Evolutionary conservation across 2,888 invertebrate species (phyloP), one percentile per base, ranked within the genome.

Genomic region (Leuctra nigra): DNA sequence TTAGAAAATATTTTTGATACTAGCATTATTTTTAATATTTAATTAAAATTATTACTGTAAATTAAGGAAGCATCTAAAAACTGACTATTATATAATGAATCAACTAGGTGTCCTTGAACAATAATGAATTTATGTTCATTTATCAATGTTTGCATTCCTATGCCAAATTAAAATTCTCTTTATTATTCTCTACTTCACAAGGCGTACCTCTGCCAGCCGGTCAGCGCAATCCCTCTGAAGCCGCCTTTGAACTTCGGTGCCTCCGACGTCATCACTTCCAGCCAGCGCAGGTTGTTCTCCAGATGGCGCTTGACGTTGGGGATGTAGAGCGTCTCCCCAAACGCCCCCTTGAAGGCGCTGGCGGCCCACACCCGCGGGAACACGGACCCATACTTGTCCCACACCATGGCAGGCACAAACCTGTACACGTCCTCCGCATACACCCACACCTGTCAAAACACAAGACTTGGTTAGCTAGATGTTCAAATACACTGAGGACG

Each of bases 341-440:
- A 85, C 3, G 86, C 86, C 1, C 85, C 87, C 69, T 88, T 88
- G 68, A 81, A 87, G 0, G 87, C 86, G 2, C 83, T 83, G 1
- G 86, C 86, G 2, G 82, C 77, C 87, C 87, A 87, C 7, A 83
- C 80, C 0, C 80, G 78, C 3, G 78, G 77, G 65, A 87, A 87
- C 9, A 84, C 78, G 14, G 79, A 75, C 0, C 82, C 77, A 63
- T 83, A 86, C 63, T 81, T 82, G 64, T 84, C 79, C 85, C 85
- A 86, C 7, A 82, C 74, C 52, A 72, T 71, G 25, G 67, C 64
- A 2, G 71, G 69, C 4, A 68, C 68, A 60, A 72, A 80, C 29
- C 75, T 71, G 66, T 84, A 84, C 54, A 85, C 80, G 63, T 85
- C 84, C 65, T 82, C 83, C 9, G 83, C 83, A 66, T 89, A 89